phyloP scores from a whole-genome alignment of 2,113 vertebrate genomes.

The Otocyon megalotis region DNA sequence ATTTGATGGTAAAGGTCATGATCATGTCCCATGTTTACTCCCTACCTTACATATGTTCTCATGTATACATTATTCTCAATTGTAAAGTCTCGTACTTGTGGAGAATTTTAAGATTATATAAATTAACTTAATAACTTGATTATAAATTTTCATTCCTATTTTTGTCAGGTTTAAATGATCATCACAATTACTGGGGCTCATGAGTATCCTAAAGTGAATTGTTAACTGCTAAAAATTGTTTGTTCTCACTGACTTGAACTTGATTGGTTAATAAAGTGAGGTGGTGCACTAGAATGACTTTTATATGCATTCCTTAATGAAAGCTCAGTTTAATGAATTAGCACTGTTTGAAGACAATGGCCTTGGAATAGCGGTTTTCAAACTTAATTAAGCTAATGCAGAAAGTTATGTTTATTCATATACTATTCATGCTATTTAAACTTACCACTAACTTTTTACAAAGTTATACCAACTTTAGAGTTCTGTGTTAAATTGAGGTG shows the following conservation, averaged over 20 bases:
- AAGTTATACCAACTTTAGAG: not conserved
- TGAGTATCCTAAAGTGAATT: conserved; percentile 56
- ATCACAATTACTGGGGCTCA: conserved; percentile 41
- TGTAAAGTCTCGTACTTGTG: not conserved
- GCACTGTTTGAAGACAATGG: conserved; percentile 72
- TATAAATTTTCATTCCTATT: conserved; percentile 62
- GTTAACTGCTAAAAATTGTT: conserved; percentile 75
- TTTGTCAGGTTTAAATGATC: conserved; percentile 66
- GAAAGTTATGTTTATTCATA: conserved; percentile 26
- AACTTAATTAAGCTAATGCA: conserved; percentile 62
- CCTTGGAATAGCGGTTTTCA: conserved; percentile 61
- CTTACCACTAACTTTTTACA: not conserved
- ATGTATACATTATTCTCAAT: not conserved
- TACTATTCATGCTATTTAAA: conserved; percentile 54
- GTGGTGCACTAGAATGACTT: conserved; percentile 75
- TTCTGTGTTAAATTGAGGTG: conserved; percentile 28
- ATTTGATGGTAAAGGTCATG: not conserved
- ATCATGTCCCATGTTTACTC: not conserved
- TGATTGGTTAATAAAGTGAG: conserved; percentile 87
- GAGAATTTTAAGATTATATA: conserved; percentile 6
- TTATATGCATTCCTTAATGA: conserved; percentile 77
- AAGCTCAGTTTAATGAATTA: conserved; percentile 79
- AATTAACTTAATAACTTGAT: conserved; percentile 32
- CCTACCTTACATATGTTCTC: not conserved
- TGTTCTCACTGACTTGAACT: conserved; percentile 24